Evolutionary conservation across 2,113 vertebrate genomes (phyloP).

Genomic region (Crypturellus undulatus): DNA sequence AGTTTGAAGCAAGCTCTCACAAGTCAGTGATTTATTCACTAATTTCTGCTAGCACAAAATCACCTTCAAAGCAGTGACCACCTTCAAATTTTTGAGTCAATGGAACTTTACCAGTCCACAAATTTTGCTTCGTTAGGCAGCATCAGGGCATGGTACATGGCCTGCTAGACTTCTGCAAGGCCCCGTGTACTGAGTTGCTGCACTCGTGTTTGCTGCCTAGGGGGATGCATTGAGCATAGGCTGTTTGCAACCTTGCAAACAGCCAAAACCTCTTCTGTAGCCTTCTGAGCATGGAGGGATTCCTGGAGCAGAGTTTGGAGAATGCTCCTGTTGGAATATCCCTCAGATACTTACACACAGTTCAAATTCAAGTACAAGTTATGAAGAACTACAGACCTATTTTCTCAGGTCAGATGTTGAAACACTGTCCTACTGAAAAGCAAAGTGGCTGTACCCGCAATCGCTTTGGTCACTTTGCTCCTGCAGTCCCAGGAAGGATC

Average conservation of each 20-base stretch:
- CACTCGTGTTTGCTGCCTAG: fast-evolving
- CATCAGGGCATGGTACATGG: fast-evolving
- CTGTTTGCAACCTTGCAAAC: background rate
- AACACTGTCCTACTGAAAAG: background rate
- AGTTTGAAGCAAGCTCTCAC: background rate
- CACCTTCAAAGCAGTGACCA: background rate
- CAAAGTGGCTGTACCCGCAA: background rate
- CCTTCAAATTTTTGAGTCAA: background rate
- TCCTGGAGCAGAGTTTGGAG: background rate
- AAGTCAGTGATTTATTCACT: background rate
- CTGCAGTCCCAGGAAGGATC: background rate
- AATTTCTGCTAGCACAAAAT: background rate
- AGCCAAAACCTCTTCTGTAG: background rate
- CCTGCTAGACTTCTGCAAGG: background rate
- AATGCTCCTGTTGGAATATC: background rate
- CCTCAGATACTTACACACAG: fast-evolving
- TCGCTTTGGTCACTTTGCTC: background rate
- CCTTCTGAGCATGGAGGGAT: background rate
- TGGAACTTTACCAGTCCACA: background rate
- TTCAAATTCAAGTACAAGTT: background rate
- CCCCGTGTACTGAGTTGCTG: background rate
- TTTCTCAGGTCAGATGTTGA: background rate
- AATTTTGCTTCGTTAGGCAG: background rate
- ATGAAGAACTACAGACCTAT: background rate
- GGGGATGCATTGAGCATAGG: background rate